Base-by-base conservation (phyloP, 2,113 vertebrate species). In the Sinosuthora webbiana region DNA sequence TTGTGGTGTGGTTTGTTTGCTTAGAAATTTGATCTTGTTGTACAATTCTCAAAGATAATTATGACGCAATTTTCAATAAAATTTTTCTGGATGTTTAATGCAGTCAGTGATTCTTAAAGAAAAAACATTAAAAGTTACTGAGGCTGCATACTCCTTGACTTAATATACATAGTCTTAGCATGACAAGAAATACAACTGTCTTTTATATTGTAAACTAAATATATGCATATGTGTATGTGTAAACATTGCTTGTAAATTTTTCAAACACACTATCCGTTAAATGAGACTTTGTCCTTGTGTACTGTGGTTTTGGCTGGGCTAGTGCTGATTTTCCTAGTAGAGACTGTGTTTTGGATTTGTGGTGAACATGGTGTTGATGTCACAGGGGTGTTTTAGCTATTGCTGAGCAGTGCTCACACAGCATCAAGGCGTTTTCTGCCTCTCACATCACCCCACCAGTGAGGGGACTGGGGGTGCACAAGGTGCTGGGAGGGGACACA, bases 381-480 rank as follows among this genome's bases (percentile, higher is more conserved):
- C 15, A 13, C 17, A 28, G 53, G 10, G n/a, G 14, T 37, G 4
- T 53, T 79, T 27, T 27, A 11, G 12, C 9, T 16, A 1, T 11
- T 2, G 5, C 31, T 75, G n/a, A 42, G 31, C 75, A 59, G 45
- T 1, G 8, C 60, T 62, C 3, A 42, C 67, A 35, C 1, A 5
- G 15, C 0, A 3, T 8, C 7, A 6, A 14, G 45, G 45, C 10
- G 2, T 67, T 53, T 60, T 5, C 8, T 60, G 25, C 4, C 21
- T 15, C 56, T 63, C 20, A 30, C 19, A 20, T 4, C 0, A 0
- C 25, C 67, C 44, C 50, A 31, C 3, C 50, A 37, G 31, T 0
- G 2, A 41, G 41, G 30, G 35, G 35, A 9, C 17, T 35, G 25
- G 11, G 14, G 16, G 2, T 41, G 25, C 13, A 25, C 45, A 31